phyloP scores from a whole-genome alignment of 2,113 vertebrate genomes.

The Trogon surrucura region DNA sequence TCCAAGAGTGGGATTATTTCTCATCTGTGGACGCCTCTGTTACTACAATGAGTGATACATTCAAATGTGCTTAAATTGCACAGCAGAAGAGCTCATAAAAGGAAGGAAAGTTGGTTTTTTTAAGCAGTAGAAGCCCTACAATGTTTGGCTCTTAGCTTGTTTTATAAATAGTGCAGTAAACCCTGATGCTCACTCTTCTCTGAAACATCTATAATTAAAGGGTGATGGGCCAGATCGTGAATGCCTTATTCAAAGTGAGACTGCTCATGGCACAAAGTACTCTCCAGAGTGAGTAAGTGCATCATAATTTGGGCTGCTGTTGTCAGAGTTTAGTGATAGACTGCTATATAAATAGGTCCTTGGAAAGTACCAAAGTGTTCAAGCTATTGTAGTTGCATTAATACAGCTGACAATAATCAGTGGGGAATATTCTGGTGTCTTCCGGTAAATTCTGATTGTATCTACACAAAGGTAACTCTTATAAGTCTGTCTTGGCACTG shows the following conservation, averaged over 20 bases:
- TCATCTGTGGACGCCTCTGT: not conserved
- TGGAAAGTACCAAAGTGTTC: conserved; percentile 64
- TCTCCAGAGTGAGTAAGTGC: conserved; percentile 56
- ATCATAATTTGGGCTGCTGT: conserved; percentile 56
- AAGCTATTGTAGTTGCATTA: conserved; percentile 43
- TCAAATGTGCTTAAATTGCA: not conserved
- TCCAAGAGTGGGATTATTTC: not conserved
- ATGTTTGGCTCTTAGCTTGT: not conserved
- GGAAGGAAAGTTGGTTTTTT: not conserved
- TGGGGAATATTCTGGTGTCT: not conserved
- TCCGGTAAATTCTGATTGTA: not conserved
- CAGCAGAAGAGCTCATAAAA: not conserved
- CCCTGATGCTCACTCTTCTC: conserved; percentile 25
- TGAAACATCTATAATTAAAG: conserved; percentile 66
- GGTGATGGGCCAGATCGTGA: conserved; percentile 50
- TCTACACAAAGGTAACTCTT: not conserved
- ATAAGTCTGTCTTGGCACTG: not conserved
- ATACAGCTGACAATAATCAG: conserved; percentile 27
- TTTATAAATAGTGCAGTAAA: conserved; percentile 63
- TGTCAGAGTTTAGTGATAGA: conserved; percentile 64
- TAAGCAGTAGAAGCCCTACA: not conserved
- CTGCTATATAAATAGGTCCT: conserved; percentile 57
- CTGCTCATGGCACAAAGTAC: conserved; percentile 22
- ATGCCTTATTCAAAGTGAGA: conserved; percentile 52
- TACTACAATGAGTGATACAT: not conserved